Percentiles rank a stretch among this genome's conserved stretches.
Conservation (phyloP, 2,113 vertebrate genomes). For the Alethe castanea region DNA sequence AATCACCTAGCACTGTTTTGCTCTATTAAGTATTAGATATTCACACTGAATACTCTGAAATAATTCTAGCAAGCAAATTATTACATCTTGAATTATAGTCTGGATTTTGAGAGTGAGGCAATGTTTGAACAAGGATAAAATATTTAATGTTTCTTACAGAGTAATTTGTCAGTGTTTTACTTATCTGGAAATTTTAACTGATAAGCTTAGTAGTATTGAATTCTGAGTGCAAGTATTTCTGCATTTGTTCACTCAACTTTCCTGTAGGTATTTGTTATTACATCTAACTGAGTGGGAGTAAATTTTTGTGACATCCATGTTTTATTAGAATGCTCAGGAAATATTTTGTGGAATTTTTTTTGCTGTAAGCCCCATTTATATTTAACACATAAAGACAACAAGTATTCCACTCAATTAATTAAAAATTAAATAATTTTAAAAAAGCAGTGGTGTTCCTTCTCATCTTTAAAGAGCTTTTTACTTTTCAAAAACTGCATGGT, state of each 20-base stretch:
- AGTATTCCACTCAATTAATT: not conserved
- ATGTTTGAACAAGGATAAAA: not conserved
- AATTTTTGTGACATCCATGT: not conserved
- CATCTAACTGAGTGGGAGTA: not conserved
- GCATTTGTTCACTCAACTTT: not conserved
- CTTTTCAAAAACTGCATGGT: not conserved
- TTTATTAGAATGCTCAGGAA: not conserved
- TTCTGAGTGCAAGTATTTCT: not conserved
- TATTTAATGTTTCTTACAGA: not conserved
- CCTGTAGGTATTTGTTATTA: not conserved
- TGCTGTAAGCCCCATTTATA: not conserved
- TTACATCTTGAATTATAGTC: not conserved
- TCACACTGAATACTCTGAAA: not conserved
- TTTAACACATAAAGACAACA: not conserved
- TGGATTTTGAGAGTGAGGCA: not conserved
- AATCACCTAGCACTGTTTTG: not conserved
- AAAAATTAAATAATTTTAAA: not conserved
- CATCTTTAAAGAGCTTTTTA: not conserved
- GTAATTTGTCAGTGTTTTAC: not conserved
- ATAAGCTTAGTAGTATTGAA: not conserved
- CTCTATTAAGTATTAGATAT: not conserved
- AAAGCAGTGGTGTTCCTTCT: not conserved
- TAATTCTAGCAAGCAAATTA: not conserved
- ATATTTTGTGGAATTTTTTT: not conserved
- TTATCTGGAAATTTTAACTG: not conserved